Evolutionary conservation across 2,113 vertebrate genomes (phyloP), one percentile per base, ranked within the genome.

Genomic region (Prunella himalayana): DNA sequence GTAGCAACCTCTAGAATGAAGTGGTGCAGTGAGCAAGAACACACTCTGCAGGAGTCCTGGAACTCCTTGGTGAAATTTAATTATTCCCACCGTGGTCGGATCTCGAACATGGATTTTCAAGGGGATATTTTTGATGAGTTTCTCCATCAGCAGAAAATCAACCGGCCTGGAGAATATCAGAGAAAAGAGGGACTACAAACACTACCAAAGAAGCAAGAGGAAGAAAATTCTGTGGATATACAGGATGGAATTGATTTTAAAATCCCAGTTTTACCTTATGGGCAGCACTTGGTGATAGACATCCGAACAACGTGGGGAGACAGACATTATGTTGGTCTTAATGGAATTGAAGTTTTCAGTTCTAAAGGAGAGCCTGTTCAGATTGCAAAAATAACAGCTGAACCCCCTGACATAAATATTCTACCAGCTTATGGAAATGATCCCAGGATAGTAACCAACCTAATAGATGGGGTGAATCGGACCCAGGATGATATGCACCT

Each of bases 401-500:
- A 99, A 49, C 99, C 99, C 3, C 98, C 99, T 1, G 99, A 99
- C 90, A 99, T 99, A 92, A 99, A 99, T 91, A 96, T 99, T 33
- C 97, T 99, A 51, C 98, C 99, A 4, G 98, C 98, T 4, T 99
- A 99, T 2, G 98, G 98, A 65, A 99, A 98, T 42, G 99, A 99
- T 90, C 99, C 99, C 4, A 98, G 99, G 0, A 91, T 99, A 63
- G 97, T 99, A 64, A 82, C 97, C 93, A 99, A 99, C 97, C 96
- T 99, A 50, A 97, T 98, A 4, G 99, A 99, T 19, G 98, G 99
- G 8, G 97, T 99, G 11, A 99, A 99, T 96, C 97, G 98, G 92
- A 99, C 99, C 0, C 99, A 99, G 97, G 99, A 99, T 15, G 99
- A 99, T 97, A 99, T 99, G 98, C 99, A 99, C 57, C 98, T 99